A percentile compares a stretch with the other conserved stretches of the same genome.
Evolutionary conservation across 2,797 vertebrate species (phyloP).

Genomic region (Momotus momota): DNA sequence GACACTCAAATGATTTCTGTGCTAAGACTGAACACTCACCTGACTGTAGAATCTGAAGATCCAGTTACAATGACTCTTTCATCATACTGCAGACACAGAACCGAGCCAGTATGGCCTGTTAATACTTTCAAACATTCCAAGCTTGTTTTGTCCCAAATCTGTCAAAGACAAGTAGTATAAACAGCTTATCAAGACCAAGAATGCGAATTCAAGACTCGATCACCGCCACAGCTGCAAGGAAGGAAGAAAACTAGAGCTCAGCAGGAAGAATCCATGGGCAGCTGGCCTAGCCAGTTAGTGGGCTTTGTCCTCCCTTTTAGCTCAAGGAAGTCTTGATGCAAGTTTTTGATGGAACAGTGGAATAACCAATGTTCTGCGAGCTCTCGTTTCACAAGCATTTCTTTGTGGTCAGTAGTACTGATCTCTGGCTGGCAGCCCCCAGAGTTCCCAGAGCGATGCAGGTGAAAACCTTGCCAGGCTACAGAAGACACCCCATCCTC

Average conservation of each 20-base stretch:
- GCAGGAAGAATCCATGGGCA: not conserved
- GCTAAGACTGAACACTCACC: conserved; percentile 76
- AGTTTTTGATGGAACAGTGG: not conserved
- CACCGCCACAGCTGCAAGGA: fast-evolving
- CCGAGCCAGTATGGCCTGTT: conserved; percentile 97
- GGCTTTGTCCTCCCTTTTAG: not conserved
- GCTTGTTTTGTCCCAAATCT: conserved; percentile 99
- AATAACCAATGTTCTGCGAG: not conserved
- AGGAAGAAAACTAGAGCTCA: not conserved
- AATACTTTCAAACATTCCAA: conserved; percentile 98
- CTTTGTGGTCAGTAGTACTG: not conserved
- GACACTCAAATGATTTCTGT: not conserved
- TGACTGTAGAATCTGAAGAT: conserved; percentile 97
- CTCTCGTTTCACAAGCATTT: not conserved
- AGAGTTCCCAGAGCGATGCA: not conserved
- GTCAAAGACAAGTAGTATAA: conserved; percentile 6
- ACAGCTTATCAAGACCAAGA: not conserved
- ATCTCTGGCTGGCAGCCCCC: not conserved
- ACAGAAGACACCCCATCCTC: not conserved
- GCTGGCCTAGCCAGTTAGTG: not conserved
- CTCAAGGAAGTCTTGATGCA: not conserved
- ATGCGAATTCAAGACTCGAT: not conserved
- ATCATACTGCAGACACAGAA: conserved; percentile 97
- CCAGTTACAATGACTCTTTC: conserved; percentile 98
- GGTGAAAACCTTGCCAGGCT: not conserved